Percentiles rank a stretch among this genome's conserved stretches.
Evolutionary conservation across 1,140 invertebrate species (phyloP).

Genomic region (Dendroctonus valens): DNA sequence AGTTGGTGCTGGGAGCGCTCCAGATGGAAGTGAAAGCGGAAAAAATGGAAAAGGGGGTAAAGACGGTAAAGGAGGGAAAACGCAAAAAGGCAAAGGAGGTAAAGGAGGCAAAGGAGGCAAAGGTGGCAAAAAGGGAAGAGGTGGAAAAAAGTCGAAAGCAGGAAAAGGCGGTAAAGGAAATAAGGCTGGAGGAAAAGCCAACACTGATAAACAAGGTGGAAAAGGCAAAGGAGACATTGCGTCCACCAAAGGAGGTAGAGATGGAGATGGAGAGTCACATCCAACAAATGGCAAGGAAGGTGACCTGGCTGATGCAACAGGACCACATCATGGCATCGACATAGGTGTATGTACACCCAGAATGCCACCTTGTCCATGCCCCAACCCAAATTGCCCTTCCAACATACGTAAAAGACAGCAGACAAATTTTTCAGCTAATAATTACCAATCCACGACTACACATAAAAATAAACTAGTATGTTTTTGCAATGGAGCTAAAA

Average conservation of each 20-base stretch:
- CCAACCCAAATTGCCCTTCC: constrained; percentile 15
- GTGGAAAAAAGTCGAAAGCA: neutral
- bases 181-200: neutral
- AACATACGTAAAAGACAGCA: constrained; percentile 4
- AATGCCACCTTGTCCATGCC: constrained; percentile 1
- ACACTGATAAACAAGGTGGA: neutral
- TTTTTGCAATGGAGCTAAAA: neutral
- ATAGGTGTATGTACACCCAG: constrained; percentile 12
- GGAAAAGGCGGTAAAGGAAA: neutral
- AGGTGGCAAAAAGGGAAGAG: constrained; percentile 1
- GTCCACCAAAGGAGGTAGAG: neutral
- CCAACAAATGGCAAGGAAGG: neutral
- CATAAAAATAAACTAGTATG: neutral
- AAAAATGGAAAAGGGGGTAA: constrained; percentile 8
- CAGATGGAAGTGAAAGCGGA: neutral
- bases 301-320: neutral
- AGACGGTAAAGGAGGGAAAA: neutral
- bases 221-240: neutral
- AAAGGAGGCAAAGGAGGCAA: constrained; percentile 1
- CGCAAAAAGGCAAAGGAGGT: constrained; percentile 1
- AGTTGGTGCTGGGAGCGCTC: neutral
- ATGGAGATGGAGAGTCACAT: neutral
- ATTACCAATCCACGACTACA: neutral
- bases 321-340: neutral
- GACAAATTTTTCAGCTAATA: neutral